A percentile compares a stretch with the other conserved stretches of the same genome.
Conservation (phyloP, 2,113 vertebrate species). For the Edolisoma coerulescens region DNA sequence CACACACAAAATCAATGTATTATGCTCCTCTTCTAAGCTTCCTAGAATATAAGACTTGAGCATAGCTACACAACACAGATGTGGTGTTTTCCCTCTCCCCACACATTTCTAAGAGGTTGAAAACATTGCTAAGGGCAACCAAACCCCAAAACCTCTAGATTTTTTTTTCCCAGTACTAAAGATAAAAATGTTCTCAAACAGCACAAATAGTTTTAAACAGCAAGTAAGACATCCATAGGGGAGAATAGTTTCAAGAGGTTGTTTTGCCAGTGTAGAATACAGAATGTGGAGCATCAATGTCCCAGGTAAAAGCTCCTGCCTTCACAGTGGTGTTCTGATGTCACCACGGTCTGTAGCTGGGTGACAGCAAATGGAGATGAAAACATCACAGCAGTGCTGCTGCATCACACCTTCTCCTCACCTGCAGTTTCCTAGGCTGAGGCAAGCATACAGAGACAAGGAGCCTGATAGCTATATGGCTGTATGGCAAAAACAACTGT, state of each 20-base stretch:
- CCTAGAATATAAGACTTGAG: neutral
- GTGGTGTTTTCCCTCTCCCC: neutral
- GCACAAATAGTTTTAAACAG: neutral
- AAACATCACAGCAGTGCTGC: neutral
- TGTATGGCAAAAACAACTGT: neutral
- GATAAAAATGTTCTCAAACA: neutral
- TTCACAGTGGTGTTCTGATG: neutral
- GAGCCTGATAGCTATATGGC: accelerated
- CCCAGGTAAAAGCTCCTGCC: neutral
- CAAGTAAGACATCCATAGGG: neutral
- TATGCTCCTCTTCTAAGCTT: neutral
- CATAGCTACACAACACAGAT: neutral
- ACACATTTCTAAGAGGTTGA: neutral
- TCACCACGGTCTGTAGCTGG: neutral
- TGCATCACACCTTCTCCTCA: neutral
- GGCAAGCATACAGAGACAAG: neutral
- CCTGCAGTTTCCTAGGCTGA: neutral
- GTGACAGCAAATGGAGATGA: neutral
- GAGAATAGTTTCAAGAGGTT: neutral
- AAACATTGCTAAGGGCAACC: neutral
- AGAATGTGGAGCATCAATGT: accelerated
- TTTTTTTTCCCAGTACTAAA: neutral
- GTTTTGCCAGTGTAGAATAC: neutral
- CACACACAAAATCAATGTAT: neutral
- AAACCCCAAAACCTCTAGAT: neutral